Conservation (phyloP, 2,888 invertebrate species). For the Cancer borealis region DNA sequence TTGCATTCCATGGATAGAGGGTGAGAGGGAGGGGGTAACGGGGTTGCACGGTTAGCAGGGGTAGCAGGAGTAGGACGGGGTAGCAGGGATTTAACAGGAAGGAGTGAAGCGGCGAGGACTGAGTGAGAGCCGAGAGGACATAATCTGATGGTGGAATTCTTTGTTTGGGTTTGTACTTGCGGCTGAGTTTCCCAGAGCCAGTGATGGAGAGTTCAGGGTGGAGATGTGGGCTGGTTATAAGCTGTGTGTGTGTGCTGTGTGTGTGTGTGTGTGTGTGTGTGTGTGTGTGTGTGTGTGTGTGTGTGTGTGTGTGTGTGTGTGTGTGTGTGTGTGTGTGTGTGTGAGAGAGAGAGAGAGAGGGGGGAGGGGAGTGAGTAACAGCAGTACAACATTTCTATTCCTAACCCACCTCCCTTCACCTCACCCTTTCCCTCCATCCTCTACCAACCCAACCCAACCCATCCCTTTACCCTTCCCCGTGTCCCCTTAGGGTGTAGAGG, state of each 20-base stretch:
- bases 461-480: background rate
- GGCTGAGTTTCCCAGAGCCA: background rate
- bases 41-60: too few relatives aligned
- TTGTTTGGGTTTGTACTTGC: slow-evolving; percentile 34
- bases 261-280: slow-evolving; percentile 55
- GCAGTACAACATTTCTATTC: background rate
- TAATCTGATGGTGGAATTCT: background rate
- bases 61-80: background rate
- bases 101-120: background rate
- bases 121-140: background rate
- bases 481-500: background rate
- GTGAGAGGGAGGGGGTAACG: background rate
- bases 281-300: slow-evolving; percentile 34
- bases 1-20: background rate
- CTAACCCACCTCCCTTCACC: background rate
- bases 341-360: background rate
- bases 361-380: background rate
- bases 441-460: background rate
- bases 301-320: background rate
- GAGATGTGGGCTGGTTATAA: too few relatives aligned
- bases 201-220: too few relatives aligned
- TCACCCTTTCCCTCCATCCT: background rate
- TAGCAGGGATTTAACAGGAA: background rate
- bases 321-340: background rate
- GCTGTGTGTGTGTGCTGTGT: background rate